Evolutionary conservation across 2,797 vertebrate species (phyloP).

Genomic region (Dipus sagitta): DNA sequence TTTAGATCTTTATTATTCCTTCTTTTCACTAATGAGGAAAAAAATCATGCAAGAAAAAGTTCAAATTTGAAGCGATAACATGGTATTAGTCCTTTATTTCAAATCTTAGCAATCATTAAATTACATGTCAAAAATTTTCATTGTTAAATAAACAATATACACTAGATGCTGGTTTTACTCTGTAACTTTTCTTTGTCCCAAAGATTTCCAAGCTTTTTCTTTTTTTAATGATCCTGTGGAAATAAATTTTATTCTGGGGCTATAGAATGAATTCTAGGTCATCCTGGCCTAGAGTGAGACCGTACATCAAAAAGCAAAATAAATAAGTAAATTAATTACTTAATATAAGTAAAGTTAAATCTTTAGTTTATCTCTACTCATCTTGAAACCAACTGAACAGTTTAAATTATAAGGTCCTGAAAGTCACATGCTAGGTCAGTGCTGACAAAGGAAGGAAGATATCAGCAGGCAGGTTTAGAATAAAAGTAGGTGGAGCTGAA

Average conservation of each 20-base stretch:
- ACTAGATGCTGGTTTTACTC: not conserved
- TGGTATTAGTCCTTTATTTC: constrained; percentile 28
- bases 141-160: not conserved
- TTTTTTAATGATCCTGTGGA: not conserved
- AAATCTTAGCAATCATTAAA: constrained; percentile 32
- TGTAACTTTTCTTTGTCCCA: not conserved
- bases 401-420: too few species aligned
- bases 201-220: not conserved
- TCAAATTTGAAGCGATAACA: not conserved
- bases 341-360: too few species aligned
- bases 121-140: not conserved
- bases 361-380: too few species aligned
- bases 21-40: not conserved
- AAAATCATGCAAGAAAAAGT: not conserved
- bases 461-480: too few species aligned
- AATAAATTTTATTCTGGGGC: not conserved
- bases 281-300: too few species aligned
- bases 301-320: too few species aligned
- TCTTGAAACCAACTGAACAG: too few species aligned
- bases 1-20: not conserved
- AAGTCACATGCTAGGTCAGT: too few species aligned
- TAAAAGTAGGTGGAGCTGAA: too few species aligned
- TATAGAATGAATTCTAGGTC: too few species aligned
- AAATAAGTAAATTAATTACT: too few species aligned
- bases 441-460: too few species aligned